Base-by-base conservation (phyloP, 2,113 vertebrate genomes). In the Sterrhoptilus dennistouni region DNA sequence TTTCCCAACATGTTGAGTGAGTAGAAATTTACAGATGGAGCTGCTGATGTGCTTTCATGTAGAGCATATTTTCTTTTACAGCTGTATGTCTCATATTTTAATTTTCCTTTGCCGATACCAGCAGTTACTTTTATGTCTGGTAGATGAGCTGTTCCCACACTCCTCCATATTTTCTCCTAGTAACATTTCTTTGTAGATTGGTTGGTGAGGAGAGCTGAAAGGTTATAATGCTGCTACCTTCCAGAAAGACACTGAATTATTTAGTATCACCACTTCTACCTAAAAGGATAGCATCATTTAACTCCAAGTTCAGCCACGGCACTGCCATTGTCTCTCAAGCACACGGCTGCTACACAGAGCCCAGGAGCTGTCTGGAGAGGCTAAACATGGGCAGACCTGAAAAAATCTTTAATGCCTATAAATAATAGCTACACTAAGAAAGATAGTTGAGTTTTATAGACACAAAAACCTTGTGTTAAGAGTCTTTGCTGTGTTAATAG, bases 211-310 rank as follows among this genome's bases (percentile, higher is more conserved):
- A 84, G 79, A 89, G 56, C 79, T 87, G 85, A 96, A 93, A 96
- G 69, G 66, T 93, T 93, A 49, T 23, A 83, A 53, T 49, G 42
- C 50, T 68, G 45, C 57, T 87, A 82, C 83, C 49, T 87, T 93
- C 74, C 77, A 94, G 91, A 83, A 90, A 87, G 35, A 74, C 79
- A 78, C 69, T 74, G 52, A 97, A 97, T 96, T 90, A 94, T 95
- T 91, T 92, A 77, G 19, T 52, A 79, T 65, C 68, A 93, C 54
- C 56, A 59, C 23, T 84, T 88, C 89, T 90, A 56, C 66, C 59
- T 85, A 70, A 89, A 91, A 94, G 27, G 22, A 78, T 68, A 83
- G 22, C 12, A 75, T 71, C 44, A 44, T 84, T 66, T 77, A 36
- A 65, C 61, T 91, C 33, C 52, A 65, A 36, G 60, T 76, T 94